Evolutionary conservation across 2,888 invertebrate genomes (phyloP), one percentile per base, ranked within the genome.

Genomic region (Metalampra italica): DNA sequence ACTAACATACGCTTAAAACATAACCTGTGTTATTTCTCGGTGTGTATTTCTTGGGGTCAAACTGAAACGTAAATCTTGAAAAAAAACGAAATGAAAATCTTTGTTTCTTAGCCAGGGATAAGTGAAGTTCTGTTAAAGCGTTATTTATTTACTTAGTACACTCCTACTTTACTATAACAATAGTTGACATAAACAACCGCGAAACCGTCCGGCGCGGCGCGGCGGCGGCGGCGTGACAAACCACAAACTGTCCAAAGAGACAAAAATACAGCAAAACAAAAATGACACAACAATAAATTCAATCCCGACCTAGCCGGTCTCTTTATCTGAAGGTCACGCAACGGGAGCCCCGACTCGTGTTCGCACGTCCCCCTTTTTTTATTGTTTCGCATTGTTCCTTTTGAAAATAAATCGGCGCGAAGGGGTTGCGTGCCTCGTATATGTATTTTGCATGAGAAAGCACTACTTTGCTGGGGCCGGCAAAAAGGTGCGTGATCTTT

Each of bases 401-500:
- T 63, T 53, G 57, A 62, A 64, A 65, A 66, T 66, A 71, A 67
- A 64, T 68, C 66, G 64, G 57, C 51, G 58, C 59, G 49, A 53
- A 59, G 59, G 60, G 64, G 64, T 75, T 60, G 74, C 73, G 75
- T 75, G 75, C 56, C 59, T 45, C 59, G 55, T 64, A 61, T 65
- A 62, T 67, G 63, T 72, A 68, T 73, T 76, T 75, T 73, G 70
- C 75, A 76, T 74, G 73, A 69, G 62, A 71, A 69, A 68, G 61
- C 59, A 59, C 62, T 60, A 65, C 70, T 65, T 61, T 51, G 61
- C 55, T 52, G 55, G 50, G 50, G 54, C 52, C 56, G 51, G 66
- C 60, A 60, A 68, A 66, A 68, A 68, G 67, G 75, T 77, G 76
- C 75, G 78, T 78, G 76, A 73, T 72, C 69, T 71, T 68, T 61